Conservation (phyloP, 35 echinoderm and acorn worm genomes). For the Stichopus chloronotus region DNA sequence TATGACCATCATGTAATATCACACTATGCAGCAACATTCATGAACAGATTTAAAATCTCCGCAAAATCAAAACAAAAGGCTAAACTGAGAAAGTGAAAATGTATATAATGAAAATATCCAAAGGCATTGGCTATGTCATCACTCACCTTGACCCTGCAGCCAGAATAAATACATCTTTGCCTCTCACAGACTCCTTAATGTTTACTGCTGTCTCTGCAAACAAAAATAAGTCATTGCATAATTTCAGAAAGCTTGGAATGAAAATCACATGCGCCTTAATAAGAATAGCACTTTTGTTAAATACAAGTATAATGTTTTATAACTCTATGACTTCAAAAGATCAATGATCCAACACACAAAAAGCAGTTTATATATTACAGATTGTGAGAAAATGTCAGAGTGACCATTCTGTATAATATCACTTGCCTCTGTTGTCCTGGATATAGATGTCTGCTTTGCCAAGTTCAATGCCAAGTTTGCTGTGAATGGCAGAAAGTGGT, state of each 20-base stretch:
- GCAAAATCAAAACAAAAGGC: not conserved
- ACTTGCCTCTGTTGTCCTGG: slow-evolving; percentile 97
- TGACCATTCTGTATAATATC: too few species aligned
- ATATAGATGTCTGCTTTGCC: slow-evolving; percentile 84
- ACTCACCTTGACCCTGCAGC: slow-evolving; percentile 97
- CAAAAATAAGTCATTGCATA: slow-evolving; percentile 12
- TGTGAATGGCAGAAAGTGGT: slow-evolving; percentile 31
- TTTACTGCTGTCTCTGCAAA: slow-evolving; percentile 88
- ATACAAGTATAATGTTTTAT: too few species aligned
- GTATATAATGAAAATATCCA: too few species aligned
- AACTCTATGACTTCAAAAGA: too few species aligned
- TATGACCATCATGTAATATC: too few species aligned
- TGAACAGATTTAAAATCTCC: not conserved
- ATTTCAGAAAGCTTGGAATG: not conserved
- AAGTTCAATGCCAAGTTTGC: slow-evolving; percentile 89
- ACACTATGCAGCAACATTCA: too few species aligned
- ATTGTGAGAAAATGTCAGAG: too few species aligned
- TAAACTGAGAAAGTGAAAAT: not conserved
- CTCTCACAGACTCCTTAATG: slow-evolving; percentile 90
- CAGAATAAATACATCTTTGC: slow-evolving; percentile 96
- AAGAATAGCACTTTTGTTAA: too few species aligned
- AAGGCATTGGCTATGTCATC: too few species aligned
- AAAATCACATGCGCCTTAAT: not conserved
- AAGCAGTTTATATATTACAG: too few species aligned
- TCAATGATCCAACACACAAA: too few species aligned